A percentile compares a stretch with the other conserved stretches of the same genome.
Conservation (phyloP, 2,797 vertebrate species). For the Parauchenoglanis ngamensis region DNA sequence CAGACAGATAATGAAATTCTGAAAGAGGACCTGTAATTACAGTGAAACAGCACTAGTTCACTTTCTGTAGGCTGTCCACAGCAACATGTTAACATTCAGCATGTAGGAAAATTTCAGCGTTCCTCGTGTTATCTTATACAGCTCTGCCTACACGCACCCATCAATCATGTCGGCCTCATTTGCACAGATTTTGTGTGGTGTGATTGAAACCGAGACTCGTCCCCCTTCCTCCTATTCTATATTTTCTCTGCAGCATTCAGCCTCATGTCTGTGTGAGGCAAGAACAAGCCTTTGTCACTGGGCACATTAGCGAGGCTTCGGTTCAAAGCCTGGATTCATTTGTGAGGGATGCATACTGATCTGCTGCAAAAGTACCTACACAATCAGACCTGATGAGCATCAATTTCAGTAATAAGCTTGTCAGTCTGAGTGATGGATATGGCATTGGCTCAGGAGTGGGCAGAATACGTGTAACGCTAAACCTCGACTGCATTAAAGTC, state of each 20-base stretch:
- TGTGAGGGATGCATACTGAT: slow-evolving; percentile 20
- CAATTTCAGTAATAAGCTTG: slow-evolving; percentile 31
- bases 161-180: slow-evolving; percentile 42
- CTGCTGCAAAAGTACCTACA: slow-evolving; percentile 15
- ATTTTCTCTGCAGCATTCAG: slow-evolving; percentile 16
- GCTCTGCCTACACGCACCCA: slow-evolving; percentile 38
- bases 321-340: slow-evolving; percentile 23
- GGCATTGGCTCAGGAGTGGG: background rate
- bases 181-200: slow-evolving; percentile 39
- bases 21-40: slow-evolving; percentile 39
- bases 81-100: slow-evolving; percentile 21
- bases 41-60: background rate
- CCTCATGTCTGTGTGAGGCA: slow-evolving; percentile 36
- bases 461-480: background rate
- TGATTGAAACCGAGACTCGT: slow-evolving; percentile 46
- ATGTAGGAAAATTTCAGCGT: background rate
- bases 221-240: slow-evolving; percentile 33
- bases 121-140: slow-evolving; percentile 24
- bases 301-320: background rate
- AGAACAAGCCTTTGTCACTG: slow-evolving; percentile 29
- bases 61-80: slow-evolving; percentile 18
- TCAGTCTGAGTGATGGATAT: slow-evolving; percentile 31
- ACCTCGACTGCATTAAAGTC: background rate
- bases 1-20: slow-evolving; percentile 26
- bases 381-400: slow-evolving; percentile 44